Conservation (phyloP, 1,140 invertebrate species). For the silkworm (Bombyx mori) region DNA sequence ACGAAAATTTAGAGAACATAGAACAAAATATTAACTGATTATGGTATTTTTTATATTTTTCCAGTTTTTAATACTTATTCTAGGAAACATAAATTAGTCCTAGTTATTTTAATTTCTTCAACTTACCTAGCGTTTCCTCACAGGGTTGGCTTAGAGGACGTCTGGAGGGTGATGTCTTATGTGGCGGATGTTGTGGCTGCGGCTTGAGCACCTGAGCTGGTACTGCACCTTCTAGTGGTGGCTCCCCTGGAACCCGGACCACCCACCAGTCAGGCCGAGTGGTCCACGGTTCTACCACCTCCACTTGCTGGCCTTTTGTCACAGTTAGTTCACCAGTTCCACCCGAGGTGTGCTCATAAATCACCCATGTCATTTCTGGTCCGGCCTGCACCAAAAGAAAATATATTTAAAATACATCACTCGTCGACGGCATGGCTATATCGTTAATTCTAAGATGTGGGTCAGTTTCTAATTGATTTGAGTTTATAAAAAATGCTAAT, state of each 20-base stretch:
- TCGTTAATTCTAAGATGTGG: too few species aligned
- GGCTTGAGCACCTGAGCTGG: slow-evolving; percentile 85
- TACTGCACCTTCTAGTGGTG: slow-evolving; percentile 85
- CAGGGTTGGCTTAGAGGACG: slow-evolving; percentile 49
- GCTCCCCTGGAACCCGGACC: slow-evolving; percentile 72
- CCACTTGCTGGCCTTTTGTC: slow-evolving; percentile 91
- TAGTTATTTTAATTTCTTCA: neutral
- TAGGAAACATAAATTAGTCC: neutral
- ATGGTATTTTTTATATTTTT: neutral
- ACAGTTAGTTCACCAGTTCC: slow-evolving; percentile 83
- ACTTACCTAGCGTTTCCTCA: slow-evolving; percentile 50
- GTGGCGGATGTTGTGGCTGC: slow-evolving; percentile 75
- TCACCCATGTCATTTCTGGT: slow-evolving; percentile 88
- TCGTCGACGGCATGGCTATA: too few species aligned
- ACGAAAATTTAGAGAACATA: too few species aligned
- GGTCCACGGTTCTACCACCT: slow-evolving; percentile 83
- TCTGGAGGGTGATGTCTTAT: slow-evolving; percentile 76
- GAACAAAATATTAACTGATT: too few species aligned
- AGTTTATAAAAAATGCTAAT: too few species aligned
- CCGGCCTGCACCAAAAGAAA: slow-evolving; percentile 26
- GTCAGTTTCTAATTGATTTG: too few species aligned
- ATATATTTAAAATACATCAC: neutral
- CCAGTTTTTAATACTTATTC: neutral
- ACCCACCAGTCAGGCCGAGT: slow-evolving; percentile 76
- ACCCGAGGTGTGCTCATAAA: slow-evolving; percentile 83